Evolutionary conservation across 2,888 invertebrate species (phyloP).

Genomic region (Metalampra italica): DNA sequence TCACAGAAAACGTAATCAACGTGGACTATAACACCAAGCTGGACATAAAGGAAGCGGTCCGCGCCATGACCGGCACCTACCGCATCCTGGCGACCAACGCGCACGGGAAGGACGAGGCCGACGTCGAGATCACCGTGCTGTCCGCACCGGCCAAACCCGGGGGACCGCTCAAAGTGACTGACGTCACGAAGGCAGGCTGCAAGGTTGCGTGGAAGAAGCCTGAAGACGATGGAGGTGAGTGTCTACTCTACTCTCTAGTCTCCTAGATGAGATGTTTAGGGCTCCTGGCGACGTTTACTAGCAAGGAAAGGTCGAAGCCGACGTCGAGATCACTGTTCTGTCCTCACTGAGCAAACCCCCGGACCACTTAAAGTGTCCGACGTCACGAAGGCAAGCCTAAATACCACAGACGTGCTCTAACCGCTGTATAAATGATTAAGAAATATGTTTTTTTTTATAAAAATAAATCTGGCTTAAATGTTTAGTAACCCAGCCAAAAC

Average conservation of each 20-base stretch:
- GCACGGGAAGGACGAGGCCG: conserved; percentile 94
- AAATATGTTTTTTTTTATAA: too few relatives aligned
- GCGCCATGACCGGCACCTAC: conserved; percentile 94
- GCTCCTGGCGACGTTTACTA: conserved; percentile 93
- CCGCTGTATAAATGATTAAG: too few relatives aligned
- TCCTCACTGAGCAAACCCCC: conserved; percentile 90
- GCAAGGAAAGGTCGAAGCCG: conserved; percentile 94
- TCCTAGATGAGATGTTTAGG: background rate
- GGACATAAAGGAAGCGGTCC: conserved; percentile 85
- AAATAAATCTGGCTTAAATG: too few relatives aligned
- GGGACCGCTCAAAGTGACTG: conserved; percentile 92
- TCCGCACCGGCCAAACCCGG: conserved; percentile 91
- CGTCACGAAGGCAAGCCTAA: conserved; percentile 92
- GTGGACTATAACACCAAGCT: conserved; percentile 94
- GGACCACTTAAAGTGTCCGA: conserved; percentile 94
- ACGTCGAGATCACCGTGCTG: conserved; percentile 94
- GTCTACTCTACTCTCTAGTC: too few relatives aligned
- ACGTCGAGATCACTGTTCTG: conserved; percentile 94
- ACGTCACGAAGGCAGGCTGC: conserved; percentile 93
- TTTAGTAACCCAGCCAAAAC: too few relatives aligned
- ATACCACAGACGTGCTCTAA: too few relatives aligned
- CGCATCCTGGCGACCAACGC: conserved; percentile 93
- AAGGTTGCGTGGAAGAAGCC: conserved; percentile 96
- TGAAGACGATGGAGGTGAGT: conserved; percentile 92
- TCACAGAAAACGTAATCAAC: conserved; percentile 88